Conservation (phyloP, 2,888 invertebrate species). For the Rotaria sp. region DNA sequence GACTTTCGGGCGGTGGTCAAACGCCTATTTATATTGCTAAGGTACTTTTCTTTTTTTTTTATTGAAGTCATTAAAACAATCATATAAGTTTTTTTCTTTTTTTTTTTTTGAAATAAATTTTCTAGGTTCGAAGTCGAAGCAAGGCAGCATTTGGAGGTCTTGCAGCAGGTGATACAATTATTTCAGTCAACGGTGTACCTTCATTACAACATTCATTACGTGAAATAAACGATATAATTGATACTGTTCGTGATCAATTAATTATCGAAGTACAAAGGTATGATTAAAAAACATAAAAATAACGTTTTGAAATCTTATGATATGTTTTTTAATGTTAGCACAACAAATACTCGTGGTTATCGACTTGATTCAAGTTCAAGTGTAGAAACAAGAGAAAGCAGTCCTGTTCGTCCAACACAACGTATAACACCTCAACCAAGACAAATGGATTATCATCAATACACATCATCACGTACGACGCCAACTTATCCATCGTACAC, state of each 20-base stretch:
- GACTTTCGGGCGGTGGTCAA: constrained; percentile 19
- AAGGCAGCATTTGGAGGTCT: constrained; percentile 9
- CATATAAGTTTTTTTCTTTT: background rate
- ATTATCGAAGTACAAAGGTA: constrained; percentile 23
- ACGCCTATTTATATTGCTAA: constrained; percentile 10
- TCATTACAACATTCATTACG: constrained; percentile 1
- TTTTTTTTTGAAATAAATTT: background rate
- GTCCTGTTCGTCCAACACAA: background rate
- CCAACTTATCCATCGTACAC: background rate
- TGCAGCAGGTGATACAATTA: constrained; percentile 7
- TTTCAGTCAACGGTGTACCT: background rate
- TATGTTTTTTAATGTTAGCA: background rate
- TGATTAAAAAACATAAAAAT: background rate
- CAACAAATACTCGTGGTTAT: background rate
- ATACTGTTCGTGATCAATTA: constrained; percentile 22
- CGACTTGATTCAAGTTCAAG: constrained; percentile 9
- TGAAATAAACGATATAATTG: constrained; percentile 28
- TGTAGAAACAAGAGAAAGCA: constrained; percentile 17
- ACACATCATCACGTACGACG: background rate
- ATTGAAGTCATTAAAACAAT: background rate
- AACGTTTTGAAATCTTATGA: too few relatives aligned
- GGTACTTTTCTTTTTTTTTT: background rate
- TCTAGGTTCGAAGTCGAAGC: constrained; percentile 12
- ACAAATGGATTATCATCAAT: background rate
- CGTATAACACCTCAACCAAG: background rate